Base-by-base conservation (phyloP, 2,797 vertebrate species). In the Sphenopsis melanotis region DNA sequence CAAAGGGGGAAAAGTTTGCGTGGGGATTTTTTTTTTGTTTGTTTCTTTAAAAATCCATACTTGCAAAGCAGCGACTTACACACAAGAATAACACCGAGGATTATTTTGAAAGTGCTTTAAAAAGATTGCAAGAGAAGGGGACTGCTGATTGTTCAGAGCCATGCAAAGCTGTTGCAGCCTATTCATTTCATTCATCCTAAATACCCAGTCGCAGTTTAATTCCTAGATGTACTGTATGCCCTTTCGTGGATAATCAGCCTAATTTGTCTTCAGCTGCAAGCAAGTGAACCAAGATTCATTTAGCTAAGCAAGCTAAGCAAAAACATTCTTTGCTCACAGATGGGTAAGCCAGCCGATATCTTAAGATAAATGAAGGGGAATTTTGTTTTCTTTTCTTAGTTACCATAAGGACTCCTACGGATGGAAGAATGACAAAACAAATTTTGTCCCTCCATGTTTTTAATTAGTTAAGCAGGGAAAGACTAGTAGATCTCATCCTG, bases 381-480 rank as follows among this genome's bases (percentile, higher is more conserved):
- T 94, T 92, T 89, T 88, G 77, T 83, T 70, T 96, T 96, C 68
- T 94, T 89, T 92, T 93, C 91, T 56, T 63, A 87, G 90, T 80
- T 79, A 55, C 84, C 80, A 80, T 85, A 90, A 85, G 78, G 44
- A 95, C 55, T 92, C 77, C 86, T 93, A 53, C 1, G 57, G 90
- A 89, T 21, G 14, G 75, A 82, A 81, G 66, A 81, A 79, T 91
- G 90, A 90, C 68, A 92, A 95, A 95, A 93, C 83, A 93, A 91
- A 91, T 91, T 78, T 83, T 77, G 70, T 90, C 83, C 85, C 74
- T 94, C 80, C 60, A 0, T 74, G 80, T 44, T 95, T 94, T 94
- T 92, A 95, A 95, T 94, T 96, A 95, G 87, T 87, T 92, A 91
- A 96, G 91, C 92, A 96, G 87, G 72, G 92, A 96, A 95, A 96